Evolutionary conservation across 2,888 invertebrate species (phyloP).

Genomic region (Yponomeuta evonymella): DNA sequence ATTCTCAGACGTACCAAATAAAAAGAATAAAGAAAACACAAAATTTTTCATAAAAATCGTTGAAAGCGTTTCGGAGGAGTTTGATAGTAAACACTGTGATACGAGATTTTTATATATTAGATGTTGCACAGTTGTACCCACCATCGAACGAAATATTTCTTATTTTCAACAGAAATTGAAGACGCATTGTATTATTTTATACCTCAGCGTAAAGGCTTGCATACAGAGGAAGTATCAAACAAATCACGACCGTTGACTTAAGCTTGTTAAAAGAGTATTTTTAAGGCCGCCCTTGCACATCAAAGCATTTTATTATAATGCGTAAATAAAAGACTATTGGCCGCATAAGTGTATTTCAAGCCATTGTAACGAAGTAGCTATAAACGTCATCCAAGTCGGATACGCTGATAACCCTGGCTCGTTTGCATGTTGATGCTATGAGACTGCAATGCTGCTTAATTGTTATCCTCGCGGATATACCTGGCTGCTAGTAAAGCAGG

Average conservation of each 20-base stretch:
- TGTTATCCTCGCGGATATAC: background rate
- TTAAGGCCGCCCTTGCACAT: background rate
- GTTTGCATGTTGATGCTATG: slow-evolving; percentile 40
- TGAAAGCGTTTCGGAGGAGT: too few relatives aligned
- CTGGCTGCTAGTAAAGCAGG: background rate
- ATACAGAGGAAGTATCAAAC: background rate
- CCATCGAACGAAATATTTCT: too few relatives aligned
- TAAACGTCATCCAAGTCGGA: slow-evolving; percentile 39
- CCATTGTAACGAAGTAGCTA: slow-evolving; percentile 55
- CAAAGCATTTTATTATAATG: slow-evolving; percentile 5
- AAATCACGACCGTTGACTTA: background rate
- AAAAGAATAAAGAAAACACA: too few relatives aligned
- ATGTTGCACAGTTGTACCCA: too few relatives aligned
- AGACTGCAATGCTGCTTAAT: background rate
- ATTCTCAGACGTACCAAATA: too few relatives aligned
- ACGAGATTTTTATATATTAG: too few relatives aligned
- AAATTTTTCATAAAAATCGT: too few relatives aligned
- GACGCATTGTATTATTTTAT: too few relatives aligned
- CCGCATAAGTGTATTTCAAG: slow-evolving; percentile 10
- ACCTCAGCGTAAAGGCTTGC: background rate
- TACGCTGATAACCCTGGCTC: slow-evolving; percentile 38
- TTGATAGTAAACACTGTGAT: too few relatives aligned
- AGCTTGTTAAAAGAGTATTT: background rate
- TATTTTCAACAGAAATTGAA: too few relatives aligned
- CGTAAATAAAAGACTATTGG: slow-evolving; percentile 1